phyloP scores from a whole-genome alignment of 2,113 vertebrate genomes.

The Gnathonemus echidnorhynchus region DNA sequence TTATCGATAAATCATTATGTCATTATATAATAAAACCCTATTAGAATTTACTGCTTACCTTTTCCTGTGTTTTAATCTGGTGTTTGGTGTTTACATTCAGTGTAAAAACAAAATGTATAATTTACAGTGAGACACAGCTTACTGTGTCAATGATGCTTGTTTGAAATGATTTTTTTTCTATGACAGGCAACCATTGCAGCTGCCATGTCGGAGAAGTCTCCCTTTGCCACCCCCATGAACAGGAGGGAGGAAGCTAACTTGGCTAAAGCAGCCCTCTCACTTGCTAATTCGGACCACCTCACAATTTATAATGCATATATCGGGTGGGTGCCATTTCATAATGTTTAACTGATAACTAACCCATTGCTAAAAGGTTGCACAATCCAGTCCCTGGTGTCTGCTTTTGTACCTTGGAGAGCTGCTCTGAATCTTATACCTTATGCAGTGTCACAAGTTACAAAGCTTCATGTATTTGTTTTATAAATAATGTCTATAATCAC shows the following conservation, averaged over 20 bases:
- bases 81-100: not conserved
- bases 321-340: conserved; percentile 62
- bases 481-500: not conserved
- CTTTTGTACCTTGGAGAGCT: not conserved
- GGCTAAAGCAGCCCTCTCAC: conserved; percentile 78
- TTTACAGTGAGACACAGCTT: not conserved
- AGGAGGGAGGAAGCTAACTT: conserved; percentile 91
- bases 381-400: not conserved
- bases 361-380: not conserved
- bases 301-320: conserved; percentile 88
- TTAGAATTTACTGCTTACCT: not conserved
- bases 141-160: not conserved
- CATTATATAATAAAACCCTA: not conserved
- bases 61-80: not conserved
- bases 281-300: conserved; percentile 87
- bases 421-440: not conserved
- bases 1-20: not conserved
- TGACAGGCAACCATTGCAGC: conserved; percentile 88
- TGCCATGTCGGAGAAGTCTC: conserved; percentile 94
- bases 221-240: conserved; percentile 88
- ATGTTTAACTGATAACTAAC: not conserved
- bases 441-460: not conserved
- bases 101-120: not conserved
- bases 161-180: not conserved
- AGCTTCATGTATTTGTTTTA: not conserved